Percentiles rank a stretch among this genome's conserved stretches.
phyloP scores from a whole-genome alignment of 2,797 vertebrate genomes.

The Pachyuromys duprasi region DNA sequence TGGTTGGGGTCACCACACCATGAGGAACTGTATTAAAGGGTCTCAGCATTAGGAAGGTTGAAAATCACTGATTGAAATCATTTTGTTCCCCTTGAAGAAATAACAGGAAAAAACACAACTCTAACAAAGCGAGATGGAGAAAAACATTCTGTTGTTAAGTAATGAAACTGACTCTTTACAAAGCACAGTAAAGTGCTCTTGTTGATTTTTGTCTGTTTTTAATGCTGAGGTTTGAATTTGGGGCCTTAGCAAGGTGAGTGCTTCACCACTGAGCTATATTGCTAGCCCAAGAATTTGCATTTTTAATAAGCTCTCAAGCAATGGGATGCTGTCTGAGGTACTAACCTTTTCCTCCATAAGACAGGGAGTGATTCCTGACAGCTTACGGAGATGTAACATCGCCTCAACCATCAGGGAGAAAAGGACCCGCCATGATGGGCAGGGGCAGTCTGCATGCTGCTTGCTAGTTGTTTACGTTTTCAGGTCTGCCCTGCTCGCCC shows the following conservation, averaged over 20 bases:
- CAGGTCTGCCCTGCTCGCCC: background rate
- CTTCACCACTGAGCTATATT: background rate
- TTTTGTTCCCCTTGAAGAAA: background rate
- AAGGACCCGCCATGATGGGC: background rate
- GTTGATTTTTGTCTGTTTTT: background rate
- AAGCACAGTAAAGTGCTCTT: background rate
- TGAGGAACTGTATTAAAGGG: background rate
- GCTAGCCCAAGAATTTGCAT: background rate
- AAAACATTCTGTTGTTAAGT: background rate
- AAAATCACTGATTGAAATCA: background rate
- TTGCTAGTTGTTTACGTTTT: conserved; percentile 8
- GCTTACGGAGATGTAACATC: background rate
- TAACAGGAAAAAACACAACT: background rate
- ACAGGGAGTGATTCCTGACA: background rate
- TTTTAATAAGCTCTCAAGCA: conserved; percentile 27
- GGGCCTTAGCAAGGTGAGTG: background rate
- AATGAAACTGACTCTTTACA: background rate
- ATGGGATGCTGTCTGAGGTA: background rate
- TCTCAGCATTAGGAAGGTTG: background rate
- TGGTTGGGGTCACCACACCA: background rate
- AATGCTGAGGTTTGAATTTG: background rate
- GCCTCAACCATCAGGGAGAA: background rate
- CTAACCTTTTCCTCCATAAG: conserved; percentile 29
- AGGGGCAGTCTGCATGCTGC: background rate
- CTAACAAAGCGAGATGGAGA: background rate